Percentiles rank a stretch among this genome's conserved stretches.
Conservation (phyloP, 2,888 invertebrate species). For the Alitta virens region DNA sequence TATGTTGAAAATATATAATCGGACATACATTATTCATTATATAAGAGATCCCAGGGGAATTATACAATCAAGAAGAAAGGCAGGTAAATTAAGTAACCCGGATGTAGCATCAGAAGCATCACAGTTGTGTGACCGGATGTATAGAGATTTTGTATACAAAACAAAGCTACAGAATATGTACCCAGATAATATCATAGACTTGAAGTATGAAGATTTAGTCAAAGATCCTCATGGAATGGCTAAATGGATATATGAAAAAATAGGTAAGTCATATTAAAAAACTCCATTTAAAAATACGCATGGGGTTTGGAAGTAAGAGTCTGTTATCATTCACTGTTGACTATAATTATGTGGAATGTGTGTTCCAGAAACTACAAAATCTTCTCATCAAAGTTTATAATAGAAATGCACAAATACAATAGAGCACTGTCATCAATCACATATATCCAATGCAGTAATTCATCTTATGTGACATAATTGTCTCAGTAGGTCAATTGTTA, state of each 20-base stretch:
- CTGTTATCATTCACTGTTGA: too few species aligned
- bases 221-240: background rate
- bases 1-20: background rate
- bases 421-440: too few species aligned
- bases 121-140: background rate
- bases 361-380: too few species aligned
- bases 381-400: too few species aligned
- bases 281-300: too few species aligned
- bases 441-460: too few species aligned
- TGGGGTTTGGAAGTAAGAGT: too few species aligned
- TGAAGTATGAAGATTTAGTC: background rate
- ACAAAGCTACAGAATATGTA: background rate
- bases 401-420: too few species aligned
- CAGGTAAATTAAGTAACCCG: background rate
- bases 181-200: background rate
- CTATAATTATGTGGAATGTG: too few species aligned
- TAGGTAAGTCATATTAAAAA: background rate
- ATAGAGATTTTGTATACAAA: background rate
- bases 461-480: too few species aligned
- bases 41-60: background rate
- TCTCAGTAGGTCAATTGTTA: too few species aligned
- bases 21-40: background rate
- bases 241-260: background rate
- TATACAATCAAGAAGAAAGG: background rate
- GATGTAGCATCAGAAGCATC: background rate